Conservation (phyloP, 2,888 invertebrate species). For the Oeneis ivallda region DNA sequence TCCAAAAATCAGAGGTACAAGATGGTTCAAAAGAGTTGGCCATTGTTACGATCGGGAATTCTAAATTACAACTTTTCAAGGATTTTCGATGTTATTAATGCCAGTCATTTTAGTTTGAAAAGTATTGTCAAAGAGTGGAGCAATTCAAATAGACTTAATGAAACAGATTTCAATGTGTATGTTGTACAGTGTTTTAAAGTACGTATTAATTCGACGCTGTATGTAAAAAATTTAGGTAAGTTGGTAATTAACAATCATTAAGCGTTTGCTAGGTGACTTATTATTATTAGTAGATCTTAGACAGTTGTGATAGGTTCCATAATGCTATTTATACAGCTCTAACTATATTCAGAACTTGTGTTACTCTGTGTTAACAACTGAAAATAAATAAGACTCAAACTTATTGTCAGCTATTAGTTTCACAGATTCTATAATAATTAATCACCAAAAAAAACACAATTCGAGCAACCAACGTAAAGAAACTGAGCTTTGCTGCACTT, state of each 20-base stretch:
- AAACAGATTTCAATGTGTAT: conserved; percentile 45
- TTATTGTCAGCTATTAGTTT: too few relatives aligned
- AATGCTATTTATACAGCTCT: too few relatives aligned
- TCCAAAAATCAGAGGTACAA: conserved; percentile 54
- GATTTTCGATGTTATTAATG: conserved; percentile 58
- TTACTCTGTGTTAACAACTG: too few relatives aligned
- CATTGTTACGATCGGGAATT: conserved; percentile 56
- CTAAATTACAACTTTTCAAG: conserved; percentile 58
- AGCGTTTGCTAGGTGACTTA: too few relatives aligned
- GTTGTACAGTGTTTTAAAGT: conserved; percentile 72
- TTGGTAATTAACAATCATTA: too few relatives aligned
- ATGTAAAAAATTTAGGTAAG: conserved; percentile 65
- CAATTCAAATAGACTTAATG: conserved; percentile 34
- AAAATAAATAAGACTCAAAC: too few relatives aligned
- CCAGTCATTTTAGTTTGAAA: conserved; percentile 53
- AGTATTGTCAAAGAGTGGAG: conserved; percentile 44
- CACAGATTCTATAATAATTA: too few relatives aligned
- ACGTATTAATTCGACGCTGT: conserved; percentile 66
- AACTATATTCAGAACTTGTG: too few relatives aligned
- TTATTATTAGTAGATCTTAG: too few relatives aligned
- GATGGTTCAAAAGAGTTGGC: conserved; percentile 46
- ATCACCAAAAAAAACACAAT: too few relatives aligned
- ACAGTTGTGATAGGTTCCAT: too few relatives aligned
- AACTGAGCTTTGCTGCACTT: background rate
- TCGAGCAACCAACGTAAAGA: too few relatives aligned